A percentile compares a stretch with the other conserved stretches of the same genome.
Conservation (phyloP, 2,888 invertebrate species). For the Zaprionus obscuricornis region DNA sequence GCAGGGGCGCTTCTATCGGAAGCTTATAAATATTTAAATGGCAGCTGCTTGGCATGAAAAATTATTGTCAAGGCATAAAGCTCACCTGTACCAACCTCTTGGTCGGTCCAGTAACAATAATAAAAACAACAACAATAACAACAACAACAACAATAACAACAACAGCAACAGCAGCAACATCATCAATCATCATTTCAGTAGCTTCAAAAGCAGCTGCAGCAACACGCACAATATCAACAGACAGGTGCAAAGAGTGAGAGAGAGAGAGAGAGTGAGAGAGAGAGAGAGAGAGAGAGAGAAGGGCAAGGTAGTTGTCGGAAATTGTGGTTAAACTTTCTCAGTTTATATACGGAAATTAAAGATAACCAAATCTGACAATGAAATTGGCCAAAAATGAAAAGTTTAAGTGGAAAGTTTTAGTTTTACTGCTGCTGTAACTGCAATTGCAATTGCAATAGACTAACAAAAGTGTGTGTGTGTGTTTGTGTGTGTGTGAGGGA, state of each 20-base stretch:
- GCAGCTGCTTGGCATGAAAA: conserved; percentile 53
- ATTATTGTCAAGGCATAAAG: conserved; percentile 43
- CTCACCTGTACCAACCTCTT: conserved; percentile 32
- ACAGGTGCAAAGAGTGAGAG: background rate
- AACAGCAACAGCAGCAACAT: conserved; percentile 23
- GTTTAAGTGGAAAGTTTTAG: too few relatives aligned
- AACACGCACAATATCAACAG: too few relatives aligned
- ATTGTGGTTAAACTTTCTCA: conserved; percentile 27
- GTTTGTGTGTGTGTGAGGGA: too few relatives aligned
- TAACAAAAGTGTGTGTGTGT: too few relatives aligned
- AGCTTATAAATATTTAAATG: conserved; percentile 63
- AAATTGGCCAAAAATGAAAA: conserved; percentile 20
- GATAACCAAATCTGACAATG: conserved; percentile 26
- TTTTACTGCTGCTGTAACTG: too few relatives aligned
- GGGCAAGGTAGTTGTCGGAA: too few relatives aligned
- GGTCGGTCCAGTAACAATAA: conserved; percentile 3
- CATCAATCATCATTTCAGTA: conserved; percentile 47
- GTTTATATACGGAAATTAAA: conserved; percentile 34
- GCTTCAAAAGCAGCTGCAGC: conserved; percentile 30
- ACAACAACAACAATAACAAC: conserved; percentile 22
- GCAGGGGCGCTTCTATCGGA: background rate
- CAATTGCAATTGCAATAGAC: too few relatives aligned
- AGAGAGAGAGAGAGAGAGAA: background rate
- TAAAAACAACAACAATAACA: conserved; percentile 48
- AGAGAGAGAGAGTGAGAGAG: background rate